Conservation (phyloP, 2,888 invertebrate species). For the Lomographa bimaculata region DNA sequence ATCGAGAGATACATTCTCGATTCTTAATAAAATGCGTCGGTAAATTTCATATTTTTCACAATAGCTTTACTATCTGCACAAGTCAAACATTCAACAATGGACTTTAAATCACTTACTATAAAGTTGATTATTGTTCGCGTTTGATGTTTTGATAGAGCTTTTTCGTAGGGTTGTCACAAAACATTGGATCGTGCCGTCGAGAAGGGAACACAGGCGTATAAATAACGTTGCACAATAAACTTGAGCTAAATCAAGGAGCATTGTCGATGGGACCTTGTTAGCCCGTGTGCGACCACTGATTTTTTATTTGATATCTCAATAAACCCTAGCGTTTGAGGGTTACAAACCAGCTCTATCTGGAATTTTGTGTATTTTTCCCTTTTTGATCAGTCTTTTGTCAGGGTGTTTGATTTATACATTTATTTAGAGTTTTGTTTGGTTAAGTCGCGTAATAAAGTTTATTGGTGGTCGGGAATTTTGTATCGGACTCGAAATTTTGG, state of each 20-base stretch:
- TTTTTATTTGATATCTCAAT: conserved; percentile 83
- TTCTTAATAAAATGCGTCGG: conserved; percentile 79
- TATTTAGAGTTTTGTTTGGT: conserved; percentile 67
- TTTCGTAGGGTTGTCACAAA: conserved; percentile 35
- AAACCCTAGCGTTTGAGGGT: conserved; percentile 67
- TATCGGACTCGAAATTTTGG: conserved; percentile 33
- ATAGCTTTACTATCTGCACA: conserved; percentile 26
- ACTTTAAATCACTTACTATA: background rate
- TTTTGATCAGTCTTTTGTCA: conserved; percentile 35
- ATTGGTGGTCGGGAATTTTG: conserved; percentile 51
- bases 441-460: conserved; percentile 58
- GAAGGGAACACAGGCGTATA: conserved; percentile 68
- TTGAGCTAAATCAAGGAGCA: conserved; percentile 79
- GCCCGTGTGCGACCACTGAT: conserved; percentile 74
- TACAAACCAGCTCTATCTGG: conserved; percentile 54
- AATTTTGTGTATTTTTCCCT: conserved; percentile 50
- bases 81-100: conserved; percentile 11
- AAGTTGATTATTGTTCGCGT: conserved; percentile 24
- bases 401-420: conserved; percentile 72
- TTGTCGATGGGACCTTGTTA: conserved; percentile 77
- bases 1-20: conserved; percentile 63
- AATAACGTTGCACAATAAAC: conserved; percentile 80
- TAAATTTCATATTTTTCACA: conserved; percentile 48
- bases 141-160: conserved; percentile 27
- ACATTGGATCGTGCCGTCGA: conserved; percentile 60